Conservation (phyloP, 2,113 vertebrate species). For the Recurvirostra avosetta region DNA sequence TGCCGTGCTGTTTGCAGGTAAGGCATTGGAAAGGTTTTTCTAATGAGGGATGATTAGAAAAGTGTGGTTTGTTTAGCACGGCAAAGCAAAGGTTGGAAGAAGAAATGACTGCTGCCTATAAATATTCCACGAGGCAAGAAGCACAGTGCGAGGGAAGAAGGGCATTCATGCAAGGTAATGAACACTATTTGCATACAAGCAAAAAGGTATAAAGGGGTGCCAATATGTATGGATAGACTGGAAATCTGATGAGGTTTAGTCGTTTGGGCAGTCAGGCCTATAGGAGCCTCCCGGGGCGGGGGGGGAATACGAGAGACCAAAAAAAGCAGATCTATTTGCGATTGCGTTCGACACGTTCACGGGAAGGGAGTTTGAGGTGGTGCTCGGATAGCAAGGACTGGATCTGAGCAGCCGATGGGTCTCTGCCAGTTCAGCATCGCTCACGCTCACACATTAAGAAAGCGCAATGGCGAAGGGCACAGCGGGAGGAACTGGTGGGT, state of each 20-base stretch:
- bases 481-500: rapidly evolving
- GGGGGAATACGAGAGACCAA: neutral
- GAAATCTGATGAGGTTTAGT: neutral
- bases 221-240: neutral
- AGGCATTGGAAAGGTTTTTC: neutral
- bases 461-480: no score
- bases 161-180: neutral
- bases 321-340: neutral
- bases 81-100: neutral
- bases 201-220: neutral
- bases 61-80: neutral
- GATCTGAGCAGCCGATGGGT: neutral
- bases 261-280: neutral
- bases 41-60: neutral
- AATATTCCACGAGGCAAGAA: neutral
- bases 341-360: rapidly evolving
- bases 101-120: neutral
- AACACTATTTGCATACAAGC: neutral
- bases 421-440: neutral
- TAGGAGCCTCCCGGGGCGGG: neutral
- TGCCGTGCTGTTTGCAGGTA: neutral
- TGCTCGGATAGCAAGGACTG: neutral
- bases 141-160: neutral
- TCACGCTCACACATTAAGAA: neutral
- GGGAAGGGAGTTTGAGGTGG: no score